These are phyloP conservation scores for Oscheius onirici DNA, from an alignment of 2,888 invertebrate genomes.

Conservation along the genomic window DNA sequence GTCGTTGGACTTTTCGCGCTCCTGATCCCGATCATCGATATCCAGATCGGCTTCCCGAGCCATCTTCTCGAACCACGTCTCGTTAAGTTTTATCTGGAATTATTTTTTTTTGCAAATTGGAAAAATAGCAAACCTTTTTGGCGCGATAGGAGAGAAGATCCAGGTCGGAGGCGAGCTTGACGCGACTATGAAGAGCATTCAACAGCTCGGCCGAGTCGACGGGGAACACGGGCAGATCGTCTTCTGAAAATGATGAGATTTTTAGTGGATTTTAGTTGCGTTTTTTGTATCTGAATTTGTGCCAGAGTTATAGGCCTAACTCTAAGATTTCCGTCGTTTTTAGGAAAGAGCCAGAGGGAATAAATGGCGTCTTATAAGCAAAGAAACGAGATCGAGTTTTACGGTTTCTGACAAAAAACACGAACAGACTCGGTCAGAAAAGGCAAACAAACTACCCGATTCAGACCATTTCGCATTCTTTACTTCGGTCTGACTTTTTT, in stretches of 20 bases:
- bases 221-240: slow-evolving; percentile 82
- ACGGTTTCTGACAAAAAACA: no score
- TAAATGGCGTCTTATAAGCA: no score
- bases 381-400: no score
- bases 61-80: slow-evolving; percentile 86
- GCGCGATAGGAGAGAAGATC: slow-evolving; percentile 81
- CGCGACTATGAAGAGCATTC: slow-evolving; percentile 77
- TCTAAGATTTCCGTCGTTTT: no score
- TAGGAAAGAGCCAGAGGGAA: no score
- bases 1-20: slow-evolving; percentile 9
- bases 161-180: slow-evolving; percentile 82
- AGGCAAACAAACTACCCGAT: no score
- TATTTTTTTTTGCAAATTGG: neutral
- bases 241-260: slow-evolving; percentile 49
- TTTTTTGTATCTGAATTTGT: no score
- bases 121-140: slow-evolving; percentile 69
- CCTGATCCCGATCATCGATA: slow-evolving; percentile 78
- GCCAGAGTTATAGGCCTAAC: no score
- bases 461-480: no score
- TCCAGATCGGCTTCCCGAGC: slow-evolving; percentile 86
- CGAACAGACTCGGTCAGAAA: no score
- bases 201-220: slow-evolving; percentile 77
- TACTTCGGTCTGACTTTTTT: no score
- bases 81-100: slow-evolving; percentile 69
- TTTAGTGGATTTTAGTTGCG: no score